A percentile compares a stretch with the other conserved stretches of the same genome.
Conservation (phyloP, 1,140 invertebrate species). For the Halictus rubicundus region DNA sequence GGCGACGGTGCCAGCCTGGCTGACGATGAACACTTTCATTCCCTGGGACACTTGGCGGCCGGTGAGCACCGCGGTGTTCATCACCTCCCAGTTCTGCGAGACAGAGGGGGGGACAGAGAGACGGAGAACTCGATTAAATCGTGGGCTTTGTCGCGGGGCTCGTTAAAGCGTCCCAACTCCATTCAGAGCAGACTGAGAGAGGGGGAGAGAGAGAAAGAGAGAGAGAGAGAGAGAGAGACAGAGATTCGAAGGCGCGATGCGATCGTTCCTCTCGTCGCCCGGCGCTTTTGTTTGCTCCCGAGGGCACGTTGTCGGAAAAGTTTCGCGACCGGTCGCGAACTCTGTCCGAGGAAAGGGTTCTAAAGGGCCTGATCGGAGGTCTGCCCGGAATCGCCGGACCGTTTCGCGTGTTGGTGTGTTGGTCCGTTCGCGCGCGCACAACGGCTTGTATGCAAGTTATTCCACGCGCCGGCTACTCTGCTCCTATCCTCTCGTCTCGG, state of each 20-base stretch:
- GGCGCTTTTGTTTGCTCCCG: slow-evolving; percentile 33
- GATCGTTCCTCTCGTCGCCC: slow-evolving; percentile 18
- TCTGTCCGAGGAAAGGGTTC: slow-evolving; percentile 11
- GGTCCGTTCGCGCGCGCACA: not conserved
- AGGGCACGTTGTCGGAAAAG: slow-evolving; percentile 22
- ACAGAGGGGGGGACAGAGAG: slow-evolving; percentile 11
- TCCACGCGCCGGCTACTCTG: slow-evolving; percentile 5
- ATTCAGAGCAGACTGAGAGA: not conserved
- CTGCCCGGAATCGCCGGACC: not conserved
- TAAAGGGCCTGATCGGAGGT: slow-evolving; percentile 14
- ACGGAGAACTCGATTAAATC: slow-evolving; percentile 37
- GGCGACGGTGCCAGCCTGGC: slow-evolving; percentile 94
- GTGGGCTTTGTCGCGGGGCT: slow-evolving; percentile 17
- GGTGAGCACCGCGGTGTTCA: slow-evolving; percentile 97
- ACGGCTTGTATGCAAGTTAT: slow-evolving; percentile 18
- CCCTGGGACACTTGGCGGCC: slow-evolving; percentile 95
- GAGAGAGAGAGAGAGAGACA: too few relatives aligned
- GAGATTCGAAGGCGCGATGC: slow-evolving; percentile 18
- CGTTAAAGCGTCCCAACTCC: slow-evolving; percentile 27
- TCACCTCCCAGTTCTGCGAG: slow-evolving; percentile 94
- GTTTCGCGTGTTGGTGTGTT: slow-evolving; percentile 6
- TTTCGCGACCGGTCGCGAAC: slow-evolving; percentile 25
- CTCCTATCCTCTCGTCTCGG: not conserved
- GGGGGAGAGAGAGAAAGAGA: too few relatives aligned
- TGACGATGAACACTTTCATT: slow-evolving; percentile 97